Base-by-base conservation (phyloP, 2,888 invertebrate species). In the Lottia gigantea region DNA sequence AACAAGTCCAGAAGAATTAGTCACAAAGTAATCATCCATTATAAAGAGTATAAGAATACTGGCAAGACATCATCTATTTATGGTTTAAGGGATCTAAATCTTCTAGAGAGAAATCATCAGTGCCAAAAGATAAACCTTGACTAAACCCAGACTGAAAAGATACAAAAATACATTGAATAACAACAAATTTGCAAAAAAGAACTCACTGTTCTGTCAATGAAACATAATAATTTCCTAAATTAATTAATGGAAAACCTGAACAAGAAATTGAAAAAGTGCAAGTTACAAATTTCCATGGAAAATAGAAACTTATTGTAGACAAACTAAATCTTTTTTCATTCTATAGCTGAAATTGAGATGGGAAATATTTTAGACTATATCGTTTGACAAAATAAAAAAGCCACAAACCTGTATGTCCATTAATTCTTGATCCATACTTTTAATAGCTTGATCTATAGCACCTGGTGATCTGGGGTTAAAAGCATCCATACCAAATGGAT, bases 21-120 rank as follows among this genome's bases (percentile, higher is more conserved):
- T 40, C 40, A 40, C 8, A 4, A 4, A 40, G 11, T 8, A 40
- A 40, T 40, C 40, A 4, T 40, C 11, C 40, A 40, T 6, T 40
- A 40, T 8, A 77, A 64, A 70, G n/a, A n/a, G 66, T 67, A 15
- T 71, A 67, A 19, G 25, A 19, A 45, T 16, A 61, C 47, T 26
- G 45, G 23, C 23, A 66, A 23, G 45, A 62, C 7, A 14, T 55
- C 55, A 11, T 16, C 64, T 69, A 76, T 71, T 80, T 84, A 79
- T 95, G 95, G 89, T 94, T 92, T 83, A 97, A 90, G 74, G 97
- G 97, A 91, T 97, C 97, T 89, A 97, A 92, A 90, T 95, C 95
- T 88, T 96, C 96, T 89, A 97, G 90, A 80, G 95, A 95, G 90
- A 97, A 97, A 90, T 97, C 96, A 89, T 96, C 96, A 87, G 95